Conservation (phyloP, 2,113 vertebrate genomes). For the Micronycteris hirsuta region DNA sequence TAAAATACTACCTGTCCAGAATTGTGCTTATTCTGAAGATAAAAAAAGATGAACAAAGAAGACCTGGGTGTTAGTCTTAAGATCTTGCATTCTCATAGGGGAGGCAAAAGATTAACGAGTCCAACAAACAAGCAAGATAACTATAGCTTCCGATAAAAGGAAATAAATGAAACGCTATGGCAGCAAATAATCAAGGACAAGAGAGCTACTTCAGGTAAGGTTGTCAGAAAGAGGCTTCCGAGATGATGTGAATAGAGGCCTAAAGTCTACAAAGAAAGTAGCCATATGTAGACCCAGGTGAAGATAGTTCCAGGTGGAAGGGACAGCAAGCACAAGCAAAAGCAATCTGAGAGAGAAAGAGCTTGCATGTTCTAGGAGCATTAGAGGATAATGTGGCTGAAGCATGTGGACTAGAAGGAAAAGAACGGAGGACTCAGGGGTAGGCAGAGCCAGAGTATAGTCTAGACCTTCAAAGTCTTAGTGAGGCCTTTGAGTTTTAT, state of each 20-base stretch:
- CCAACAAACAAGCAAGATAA: neutral
- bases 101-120: neutral
- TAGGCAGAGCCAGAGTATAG: neutral
- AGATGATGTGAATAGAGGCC: neutral
- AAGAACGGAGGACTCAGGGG: neutral
- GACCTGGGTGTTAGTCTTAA: neutral
- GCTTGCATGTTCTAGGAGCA: neutral
- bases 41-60: neutral
- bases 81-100: neutral
- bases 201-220: neutral
- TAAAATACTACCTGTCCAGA: neutral
- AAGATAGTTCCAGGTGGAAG: neutral
- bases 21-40: neutral
- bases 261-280: neutral
- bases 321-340: neutral
- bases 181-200: neutral
- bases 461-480: neutral
- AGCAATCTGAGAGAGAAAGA: neutral
- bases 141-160: neutral
- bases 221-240: neutral
- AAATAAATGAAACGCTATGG: neutral
- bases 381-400: neutral
- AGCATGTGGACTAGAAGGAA: neutral
- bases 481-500: neutral
- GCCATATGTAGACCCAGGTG: neutral